Evolutionary conservation across 2,113 vertebrate species (phyloP), one percentile per base, ranked within the genome.

Genomic region (Esox niger): DNA sequence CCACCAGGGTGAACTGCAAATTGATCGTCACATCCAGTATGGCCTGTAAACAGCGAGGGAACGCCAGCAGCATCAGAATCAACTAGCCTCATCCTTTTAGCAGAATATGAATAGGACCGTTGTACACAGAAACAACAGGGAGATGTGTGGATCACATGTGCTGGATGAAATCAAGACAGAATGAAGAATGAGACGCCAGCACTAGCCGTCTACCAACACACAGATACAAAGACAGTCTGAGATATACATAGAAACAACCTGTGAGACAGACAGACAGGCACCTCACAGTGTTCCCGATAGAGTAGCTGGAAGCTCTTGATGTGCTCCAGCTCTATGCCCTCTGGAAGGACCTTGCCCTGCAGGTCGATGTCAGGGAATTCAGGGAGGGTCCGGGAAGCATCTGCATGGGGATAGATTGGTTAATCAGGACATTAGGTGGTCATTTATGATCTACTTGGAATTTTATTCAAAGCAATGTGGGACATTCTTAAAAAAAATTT

Each of bases 261-360:
- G 46, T 52, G 43, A 25, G 7, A 60, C 23, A 32, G 31, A 62
- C 30, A 49, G 68, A 49, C 47, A 46, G 15, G 71, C 84, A 97
- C 95, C 95, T 97, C 95, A 84, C 95, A 97, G 85, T 97, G 95
- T 78, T 96, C 95, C 82, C 95, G 92, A 88, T 96, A 97, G 30
- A 97, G 92, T 83, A 94, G 79, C 86, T 97, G 95, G 86, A 96
- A 96, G 87, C 92, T 93, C 85, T 95, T 96, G 73, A 96, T 83
- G 71, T 96, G 94, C 77, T 94, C 95, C 0, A 94, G 86, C 54
- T 93, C 90, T 0, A 95, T 83, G 4, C 94, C 95, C 65, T 96
- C 94, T 0, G 95, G 95, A 38, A 95, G 87, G 68, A 91, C 74
- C 70, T 94, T 95, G 58, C 92, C 95, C 76, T 95, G 93, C 30